These are phyloP conservation scores for Conistra vaccinii DNA, from an alignment of 2,888 invertebrate genomes.

Conservation along the genomic window DNA sequence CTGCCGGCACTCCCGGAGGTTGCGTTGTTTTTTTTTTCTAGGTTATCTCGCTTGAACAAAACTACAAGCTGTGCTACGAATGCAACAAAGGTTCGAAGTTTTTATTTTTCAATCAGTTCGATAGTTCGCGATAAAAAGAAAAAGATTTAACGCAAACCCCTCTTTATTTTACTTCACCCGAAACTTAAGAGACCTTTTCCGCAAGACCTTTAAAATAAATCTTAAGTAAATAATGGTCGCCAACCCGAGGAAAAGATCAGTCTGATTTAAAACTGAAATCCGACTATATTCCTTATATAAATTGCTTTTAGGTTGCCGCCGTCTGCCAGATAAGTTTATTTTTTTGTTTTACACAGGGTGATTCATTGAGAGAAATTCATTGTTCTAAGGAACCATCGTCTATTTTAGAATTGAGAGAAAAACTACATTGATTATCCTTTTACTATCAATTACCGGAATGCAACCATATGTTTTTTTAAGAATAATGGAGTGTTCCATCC, in stretches of 20 bases:
- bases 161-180: conserved; percentile 43
- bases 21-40: no score
- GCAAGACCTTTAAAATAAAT: conserved; percentile 53
- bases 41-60: not conserved
- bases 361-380: conserved; percentile 13
- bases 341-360: conserved; percentile 20
- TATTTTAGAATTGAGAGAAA: not conserved
- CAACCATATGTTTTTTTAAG: not conserved
- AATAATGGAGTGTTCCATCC: not conserved
- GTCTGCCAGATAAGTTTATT: conserved; percentile 29
- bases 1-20: no score
- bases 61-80: not conserved
- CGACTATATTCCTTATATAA: conserved; percentile 55
- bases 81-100: conserved; percentile 1
- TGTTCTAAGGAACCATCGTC: conserved; percentile 1
- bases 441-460: not conserved
- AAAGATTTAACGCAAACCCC: conserved; percentile 25
- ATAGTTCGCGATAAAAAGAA: conserved; percentile 43
- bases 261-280: conserved; percentile 57
- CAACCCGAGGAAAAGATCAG: conserved; percentile 49
- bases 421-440: not conserved
- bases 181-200: conserved; percentile 49
- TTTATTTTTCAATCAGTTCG: conserved; percentile 41
- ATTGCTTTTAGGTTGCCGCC: conserved; percentile 43
- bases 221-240: conserved; percentile 57